These are phyloP conservation scores for Epistrophella euchroma DNA, from an alignment of 2,888 invertebrate genomes.

Conservation along the genomic window DNA sequence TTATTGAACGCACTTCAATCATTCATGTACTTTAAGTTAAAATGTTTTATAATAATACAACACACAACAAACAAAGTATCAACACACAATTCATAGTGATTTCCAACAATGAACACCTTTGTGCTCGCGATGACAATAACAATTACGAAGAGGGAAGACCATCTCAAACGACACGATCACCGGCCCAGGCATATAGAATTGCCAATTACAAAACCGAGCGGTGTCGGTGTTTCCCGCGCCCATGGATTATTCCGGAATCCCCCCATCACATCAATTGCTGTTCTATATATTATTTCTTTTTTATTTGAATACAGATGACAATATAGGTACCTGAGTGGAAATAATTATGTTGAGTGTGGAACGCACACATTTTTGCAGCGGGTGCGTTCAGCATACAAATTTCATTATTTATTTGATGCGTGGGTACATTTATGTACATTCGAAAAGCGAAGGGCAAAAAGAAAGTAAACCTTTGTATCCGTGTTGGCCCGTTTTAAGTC, in stretches of 20 bases:
- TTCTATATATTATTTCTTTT: constrained; percentile 52
- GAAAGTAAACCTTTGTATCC: constrained; percentile 65
- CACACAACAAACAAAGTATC: constrained; percentile 41
- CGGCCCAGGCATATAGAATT: constrained; percentile 54
- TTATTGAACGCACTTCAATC: constrained; percentile 72
- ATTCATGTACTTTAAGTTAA: constrained; percentile 47
- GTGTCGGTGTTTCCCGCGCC: constrained; percentile 59
- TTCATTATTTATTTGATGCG: constrained; percentile 54
- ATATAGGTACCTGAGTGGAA: constrained; percentile 25
- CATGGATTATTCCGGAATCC: constrained; percentile 65
- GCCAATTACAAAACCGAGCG: constrained; percentile 54
- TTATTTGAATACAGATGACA: constrained; percentile 69
- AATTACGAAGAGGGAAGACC: constrained; percentile 18
- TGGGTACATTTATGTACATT: background rate
- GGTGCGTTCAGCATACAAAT: constrained; percentile 59
- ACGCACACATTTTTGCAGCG: constrained; percentile 37
- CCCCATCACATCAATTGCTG: constrained; percentile 34
- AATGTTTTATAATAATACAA: constrained; percentile 22
- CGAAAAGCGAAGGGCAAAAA: constrained; percentile 65
- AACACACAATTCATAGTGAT: constrained; percentile 61
- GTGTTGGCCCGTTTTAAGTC: constrained; percentile 54
- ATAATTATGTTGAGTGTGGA: constrained; percentile 10
- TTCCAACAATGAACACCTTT: constrained; percentile 66
- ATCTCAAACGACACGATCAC: constrained; percentile 38
- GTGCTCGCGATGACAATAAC: constrained; percentile 33